Conservation (phyloP, 2,888 invertebrate genomes). For the Parnassius apollo region DNA sequence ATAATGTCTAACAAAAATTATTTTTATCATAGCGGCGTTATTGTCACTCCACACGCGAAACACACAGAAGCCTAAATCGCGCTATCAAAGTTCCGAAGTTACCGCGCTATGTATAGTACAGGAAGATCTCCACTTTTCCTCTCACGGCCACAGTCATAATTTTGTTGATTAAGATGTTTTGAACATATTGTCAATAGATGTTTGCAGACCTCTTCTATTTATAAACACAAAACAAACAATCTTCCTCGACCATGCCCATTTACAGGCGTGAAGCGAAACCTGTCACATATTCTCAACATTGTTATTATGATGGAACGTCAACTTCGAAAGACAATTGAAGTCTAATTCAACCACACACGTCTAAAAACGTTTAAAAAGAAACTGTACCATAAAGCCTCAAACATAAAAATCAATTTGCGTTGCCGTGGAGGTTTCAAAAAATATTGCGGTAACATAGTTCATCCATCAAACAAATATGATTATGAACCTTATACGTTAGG, state of each 20-base stretch:
- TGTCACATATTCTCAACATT: slow-evolving; percentile 21
- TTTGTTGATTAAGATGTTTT: too few relatives aligned
- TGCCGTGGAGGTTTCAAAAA: neutral
- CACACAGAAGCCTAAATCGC: too few relatives aligned
- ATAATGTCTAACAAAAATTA: too few relatives aligned
- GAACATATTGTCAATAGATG: neutral
- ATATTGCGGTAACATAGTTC: neutral
- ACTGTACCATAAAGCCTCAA: neutral
- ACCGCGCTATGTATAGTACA: too few relatives aligned
- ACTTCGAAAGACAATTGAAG: slow-evolving; percentile 26
- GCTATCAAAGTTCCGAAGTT: too few relatives aligned
- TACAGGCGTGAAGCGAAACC: slow-evolving; percentile 23
- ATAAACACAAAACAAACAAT: slow-evolving; percentile 5
- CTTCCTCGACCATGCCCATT: slow-evolving; percentile 4
- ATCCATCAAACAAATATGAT: neutral
- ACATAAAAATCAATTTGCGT: slow-evolving; percentile 10
- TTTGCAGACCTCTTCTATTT: neutral
- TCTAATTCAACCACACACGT: slow-evolving; percentile 19
- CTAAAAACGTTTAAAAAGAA: neutral
- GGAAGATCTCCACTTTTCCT: too few relatives aligned
- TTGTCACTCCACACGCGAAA: too few relatives aligned
- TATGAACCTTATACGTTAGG: slow-evolving; percentile 7
- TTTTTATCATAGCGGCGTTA: too few relatives aligned
- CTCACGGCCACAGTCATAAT: too few relatives aligned
- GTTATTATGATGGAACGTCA: slow-evolving; percentile 24